These are phyloP conservation scores for Zaprionus vittiger DNA, from an alignment of 1,140 invertebrate species.

Conservation along the genomic window DNA sequence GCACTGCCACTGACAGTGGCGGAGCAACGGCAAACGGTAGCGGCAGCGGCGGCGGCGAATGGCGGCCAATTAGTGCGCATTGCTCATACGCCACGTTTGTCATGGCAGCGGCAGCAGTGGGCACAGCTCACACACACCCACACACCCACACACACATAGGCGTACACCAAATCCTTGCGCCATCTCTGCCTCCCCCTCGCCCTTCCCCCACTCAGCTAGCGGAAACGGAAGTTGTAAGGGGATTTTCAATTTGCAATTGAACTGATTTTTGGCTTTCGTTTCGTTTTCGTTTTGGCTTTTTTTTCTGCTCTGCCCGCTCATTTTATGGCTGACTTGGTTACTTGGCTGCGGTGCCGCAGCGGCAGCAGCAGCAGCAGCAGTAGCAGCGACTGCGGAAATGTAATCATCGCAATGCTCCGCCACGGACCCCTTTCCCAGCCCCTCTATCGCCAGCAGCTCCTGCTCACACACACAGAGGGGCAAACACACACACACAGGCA, in stretches of 20 bases:
- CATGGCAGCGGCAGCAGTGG: slow-evolving; percentile 67
- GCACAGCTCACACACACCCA: slow-evolving; percentile 21
- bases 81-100: slow-evolving; percentile 82
- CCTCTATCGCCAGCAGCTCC: neutral
- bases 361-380: neutral
- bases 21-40: slow-evolving; percentile 47
- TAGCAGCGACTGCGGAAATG: slow-evolving; percentile 64
- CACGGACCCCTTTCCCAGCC: neutral
- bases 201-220: slow-evolving; percentile 35
- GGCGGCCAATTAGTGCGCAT: slow-evolving; percentile 81
- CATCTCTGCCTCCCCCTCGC: neutral
- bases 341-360: slow-evolving; percentile 49
- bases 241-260: slow-evolving; percentile 83
- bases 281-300: slow-evolving; percentile 13
- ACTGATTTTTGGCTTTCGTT: slow-evolving; percentile 77
- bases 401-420: slow-evolving; percentile 73
- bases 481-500: slow-evolving; percentile 12
- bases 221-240: slow-evolving; percentile 82
- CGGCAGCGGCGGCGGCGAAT: slow-evolving; percentile 49
- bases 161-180: no score
- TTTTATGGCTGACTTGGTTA: slow-evolving; percentile 80
- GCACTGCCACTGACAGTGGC: slow-evolving; percentile 45
- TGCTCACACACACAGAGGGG: slow-evolving; percentile 25
- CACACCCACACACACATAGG: neutral
- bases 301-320: slow-evolving; percentile 56